These are phyloP conservation scores for Hyposoter dolosus DNA, from an alignment of 2,888 invertebrate genomes.

Conservation along the genomic window DNA sequence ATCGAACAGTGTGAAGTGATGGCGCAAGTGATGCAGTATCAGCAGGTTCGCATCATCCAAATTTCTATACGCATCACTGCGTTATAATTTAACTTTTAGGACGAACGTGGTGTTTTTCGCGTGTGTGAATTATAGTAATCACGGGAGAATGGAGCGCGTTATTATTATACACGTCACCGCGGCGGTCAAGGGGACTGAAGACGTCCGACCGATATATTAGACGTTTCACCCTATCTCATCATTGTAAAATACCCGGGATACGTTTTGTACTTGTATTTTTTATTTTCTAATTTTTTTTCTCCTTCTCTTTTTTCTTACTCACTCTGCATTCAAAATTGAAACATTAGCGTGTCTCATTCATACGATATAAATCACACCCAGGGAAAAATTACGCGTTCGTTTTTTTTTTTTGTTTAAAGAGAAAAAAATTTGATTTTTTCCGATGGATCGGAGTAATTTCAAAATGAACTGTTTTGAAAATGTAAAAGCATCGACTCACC, in stretches of 20 bases:
- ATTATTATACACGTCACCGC: slow-evolving; percentile 64
- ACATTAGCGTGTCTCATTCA: slow-evolving; percentile 52
- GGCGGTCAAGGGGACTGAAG: slow-evolving; percentile 36
- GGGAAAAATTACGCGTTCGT: background rate
- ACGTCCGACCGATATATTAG: slow-evolving; percentile 57
- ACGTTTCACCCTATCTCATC: slow-evolving; percentile 46
- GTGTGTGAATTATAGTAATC: slow-evolving; percentile 74
- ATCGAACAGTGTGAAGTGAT: slow-evolving; percentile 72
- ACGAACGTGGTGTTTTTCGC: slow-evolving; percentile 69
- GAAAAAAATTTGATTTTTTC: background rate
- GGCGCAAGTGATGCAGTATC: slow-evolving; percentile 81
- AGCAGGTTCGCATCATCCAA: slow-evolving; percentile 77
- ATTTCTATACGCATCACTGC: slow-evolving; percentile 41
- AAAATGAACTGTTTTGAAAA: background rate
- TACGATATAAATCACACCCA: slow-evolving; percentile 19
- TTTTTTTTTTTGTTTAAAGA: too few relatives aligned
- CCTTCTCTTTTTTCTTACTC: slow-evolving; percentile 29
- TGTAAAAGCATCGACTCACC: background rate
- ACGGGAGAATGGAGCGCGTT: slow-evolving; percentile 59
- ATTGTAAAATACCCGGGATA: slow-evolving; percentile 24
- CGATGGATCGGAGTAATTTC: background rate
- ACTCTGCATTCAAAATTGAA: slow-evolving; percentile 48
- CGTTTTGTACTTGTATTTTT: background rate
- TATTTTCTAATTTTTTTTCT: slow-evolving; percentile 2
- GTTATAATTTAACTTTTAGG: slow-evolving; percentile 68